phyloP scores from a whole-genome alignment of 2,797 vertebrate species.

The Tokudaia muenninki region DNA sequence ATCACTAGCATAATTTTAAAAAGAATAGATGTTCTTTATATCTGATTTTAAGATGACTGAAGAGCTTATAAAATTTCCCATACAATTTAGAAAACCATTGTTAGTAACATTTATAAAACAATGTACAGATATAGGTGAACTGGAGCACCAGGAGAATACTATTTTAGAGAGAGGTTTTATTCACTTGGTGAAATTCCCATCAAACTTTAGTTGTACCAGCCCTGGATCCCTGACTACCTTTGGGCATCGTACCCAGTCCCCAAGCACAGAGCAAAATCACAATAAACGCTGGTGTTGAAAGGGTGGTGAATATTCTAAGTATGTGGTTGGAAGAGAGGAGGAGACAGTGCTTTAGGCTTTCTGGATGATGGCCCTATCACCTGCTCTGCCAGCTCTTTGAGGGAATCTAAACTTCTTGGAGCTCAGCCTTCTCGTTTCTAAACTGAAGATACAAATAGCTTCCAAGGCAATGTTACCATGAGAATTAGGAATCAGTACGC shows the following conservation, averaged over 20 bases:
- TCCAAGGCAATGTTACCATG: background rate
- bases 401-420: background rate
- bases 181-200: background rate
- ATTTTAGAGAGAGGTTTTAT: background rate
- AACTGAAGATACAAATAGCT: background rate
- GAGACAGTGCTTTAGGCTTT: background rate
- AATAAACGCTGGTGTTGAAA: background rate
- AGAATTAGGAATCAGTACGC: constrained; percentile 4
- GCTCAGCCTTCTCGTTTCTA: background rate
- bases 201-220: background rate
- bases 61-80: constrained; percentile 28
- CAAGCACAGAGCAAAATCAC: constrained; percentile 36
- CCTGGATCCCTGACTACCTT: background rate
- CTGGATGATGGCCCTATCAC: background rate
- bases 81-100: background rate
- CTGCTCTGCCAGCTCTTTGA: background rate
- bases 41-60: background rate
- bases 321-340: background rate
- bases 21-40: background rate
- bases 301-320: background rate
- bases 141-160: background rate
- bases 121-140: background rate
- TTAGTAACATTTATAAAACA: background rate
- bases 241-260: background rate
- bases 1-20: background rate